Conservation (phyloP, 2,113 vertebrate genomes). For the Nycticryphes semicollaris region DNA sequence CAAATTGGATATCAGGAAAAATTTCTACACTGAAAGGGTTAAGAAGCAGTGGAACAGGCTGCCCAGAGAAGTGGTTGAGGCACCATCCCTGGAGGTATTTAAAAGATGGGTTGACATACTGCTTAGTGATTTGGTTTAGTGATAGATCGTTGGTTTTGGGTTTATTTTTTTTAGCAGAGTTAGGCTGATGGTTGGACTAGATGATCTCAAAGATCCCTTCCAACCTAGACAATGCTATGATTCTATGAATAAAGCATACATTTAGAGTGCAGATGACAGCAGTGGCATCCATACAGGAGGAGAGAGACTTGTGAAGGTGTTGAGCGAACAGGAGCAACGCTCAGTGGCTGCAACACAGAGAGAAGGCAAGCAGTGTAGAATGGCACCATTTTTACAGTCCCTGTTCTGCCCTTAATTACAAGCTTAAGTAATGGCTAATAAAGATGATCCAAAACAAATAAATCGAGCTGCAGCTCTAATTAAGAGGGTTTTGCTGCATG, state of each 20-base stretch:
- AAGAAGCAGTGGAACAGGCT: no score
- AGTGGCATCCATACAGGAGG: not conserved
- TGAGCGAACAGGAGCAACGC: not conserved
- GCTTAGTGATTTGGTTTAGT: no score
- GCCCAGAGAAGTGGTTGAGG: no score
- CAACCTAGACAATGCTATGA: no score
- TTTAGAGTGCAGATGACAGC: not conserved
- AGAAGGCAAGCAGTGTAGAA: not conserved
- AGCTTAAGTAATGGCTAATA: slow-evolving; percentile 34
- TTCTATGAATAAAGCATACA: not conserved
- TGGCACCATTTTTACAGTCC: not conserved
- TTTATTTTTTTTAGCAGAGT: no score
- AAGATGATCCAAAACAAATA: slow-evolving; percentile 56
- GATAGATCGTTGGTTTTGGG: no score
- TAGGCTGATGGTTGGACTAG: no score
- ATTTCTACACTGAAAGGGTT: no score
- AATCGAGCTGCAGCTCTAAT: slow-evolving; percentile 52
- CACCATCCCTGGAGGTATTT: no score
- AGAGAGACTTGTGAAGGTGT: not conserved
- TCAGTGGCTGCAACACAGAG: not conserved
- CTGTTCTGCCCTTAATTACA: slow-evolving; percentile 9
- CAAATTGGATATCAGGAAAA: no score
- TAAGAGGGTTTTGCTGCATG: slow-evolving; percentile 25
- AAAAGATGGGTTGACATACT: no score
- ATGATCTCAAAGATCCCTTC: no score